These are phyloP conservation scores for Myopa tessellatipennis DNA, from an alignment of 2,888 invertebrate species.

Conservation along the genomic window DNA sequence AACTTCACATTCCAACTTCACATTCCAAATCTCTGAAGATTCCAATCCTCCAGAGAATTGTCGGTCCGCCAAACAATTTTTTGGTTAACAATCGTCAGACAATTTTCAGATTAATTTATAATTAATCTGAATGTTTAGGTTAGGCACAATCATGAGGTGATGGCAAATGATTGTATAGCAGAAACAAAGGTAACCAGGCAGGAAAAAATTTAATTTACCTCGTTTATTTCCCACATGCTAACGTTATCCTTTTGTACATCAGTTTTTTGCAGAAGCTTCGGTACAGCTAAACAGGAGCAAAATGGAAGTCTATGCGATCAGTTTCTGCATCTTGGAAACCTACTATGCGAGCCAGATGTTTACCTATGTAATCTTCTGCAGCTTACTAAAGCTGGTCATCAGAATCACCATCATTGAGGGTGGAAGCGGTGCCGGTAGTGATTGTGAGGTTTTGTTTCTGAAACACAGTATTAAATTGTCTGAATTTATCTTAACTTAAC, in stretches of 20 bases:
- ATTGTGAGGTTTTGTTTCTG: slow-evolving; percentile 94
- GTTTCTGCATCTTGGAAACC: slow-evolving; percentile 93
- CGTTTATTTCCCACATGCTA: slow-evolving; percentile 97
- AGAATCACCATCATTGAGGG: slow-evolving; percentile 97
- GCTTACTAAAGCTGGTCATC: slow-evolving; percentile 82
- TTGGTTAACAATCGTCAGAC: too few relatives aligned
- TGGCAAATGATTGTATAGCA: too few relatives aligned
- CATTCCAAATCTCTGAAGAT: too few relatives aligned
- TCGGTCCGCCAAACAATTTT: too few relatives aligned
- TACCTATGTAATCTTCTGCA: slow-evolving; percentile 80
- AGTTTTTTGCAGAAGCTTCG: slow-evolving; percentile 84
- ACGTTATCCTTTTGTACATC: slow-evolving; percentile 90
- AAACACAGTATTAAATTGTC: slow-evolving; percentile 89
- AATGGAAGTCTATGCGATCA: slow-evolving; percentile 96
- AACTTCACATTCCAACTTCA: too few relatives aligned
- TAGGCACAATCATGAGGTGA: too few relatives aligned
- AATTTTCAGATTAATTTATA: too few relatives aligned
- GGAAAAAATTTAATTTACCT: too few relatives aligned
- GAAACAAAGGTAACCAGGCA: too few relatives aligned
- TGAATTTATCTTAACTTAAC: slow-evolving; percentile 93
- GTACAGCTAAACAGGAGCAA: slow-evolving; percentile 92
- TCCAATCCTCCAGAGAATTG: too few relatives aligned
- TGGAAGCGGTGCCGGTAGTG: slow-evolving; percentile 98
- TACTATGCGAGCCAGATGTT: slow-evolving; percentile 89
- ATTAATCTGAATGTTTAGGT: too few relatives aligned